Percentiles rank a stretch among this genome's conserved stretches.
phyloP scores from a whole-genome alignment of 2,888 invertebrate species.

The Temnothorax unifasciatus region DNA sequence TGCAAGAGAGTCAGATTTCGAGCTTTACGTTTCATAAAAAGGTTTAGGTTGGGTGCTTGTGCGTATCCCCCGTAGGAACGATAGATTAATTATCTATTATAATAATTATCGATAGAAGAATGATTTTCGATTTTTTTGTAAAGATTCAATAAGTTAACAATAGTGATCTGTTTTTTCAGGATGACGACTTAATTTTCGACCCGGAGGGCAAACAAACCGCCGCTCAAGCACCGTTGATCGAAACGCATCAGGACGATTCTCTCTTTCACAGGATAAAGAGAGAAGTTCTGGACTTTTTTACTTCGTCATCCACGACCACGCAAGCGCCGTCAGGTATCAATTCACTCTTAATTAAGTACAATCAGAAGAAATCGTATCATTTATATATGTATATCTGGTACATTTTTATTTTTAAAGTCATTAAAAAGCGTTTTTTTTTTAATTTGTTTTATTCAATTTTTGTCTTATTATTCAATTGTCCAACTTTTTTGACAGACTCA shows the following conservation, averaged over 20 bases:
- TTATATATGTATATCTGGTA: too few species aligned
- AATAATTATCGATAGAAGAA: background rate
- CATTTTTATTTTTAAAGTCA: background rate
- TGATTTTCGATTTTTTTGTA: background rate
- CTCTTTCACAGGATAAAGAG: slow-evolving; percentile 85
- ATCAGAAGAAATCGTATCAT: background rate
- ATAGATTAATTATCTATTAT: slow-evolving; percentile 1
- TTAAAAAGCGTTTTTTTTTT: background rate
- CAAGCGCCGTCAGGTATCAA: slow-evolving; percentile 59
- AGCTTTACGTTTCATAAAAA: slow-evolving; percentile 15
- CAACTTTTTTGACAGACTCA: slow-evolving; percentile 3
- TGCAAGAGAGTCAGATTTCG: background rate
- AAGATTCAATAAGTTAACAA: background rate
- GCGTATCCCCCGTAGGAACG: background rate
- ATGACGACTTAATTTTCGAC: slow-evolving; percentile 83
- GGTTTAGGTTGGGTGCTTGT: background rate
- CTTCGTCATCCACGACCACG: background rate
- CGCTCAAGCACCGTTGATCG: slow-evolving; percentile 74
- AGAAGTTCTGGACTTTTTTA: slow-evolving; percentile 69
- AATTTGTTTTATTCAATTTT: background rate
- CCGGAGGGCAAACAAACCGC: slow-evolving; percentile 76
- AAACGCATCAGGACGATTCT: slow-evolving; percentile 74
- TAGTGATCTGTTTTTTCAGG: slow-evolving; percentile 72
- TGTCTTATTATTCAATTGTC: background rate
- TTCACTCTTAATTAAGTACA: background rate